Conservation (phyloP, 1,140 invertebrate genomes). For the Macrobrachium rosenbergii region DNA sequence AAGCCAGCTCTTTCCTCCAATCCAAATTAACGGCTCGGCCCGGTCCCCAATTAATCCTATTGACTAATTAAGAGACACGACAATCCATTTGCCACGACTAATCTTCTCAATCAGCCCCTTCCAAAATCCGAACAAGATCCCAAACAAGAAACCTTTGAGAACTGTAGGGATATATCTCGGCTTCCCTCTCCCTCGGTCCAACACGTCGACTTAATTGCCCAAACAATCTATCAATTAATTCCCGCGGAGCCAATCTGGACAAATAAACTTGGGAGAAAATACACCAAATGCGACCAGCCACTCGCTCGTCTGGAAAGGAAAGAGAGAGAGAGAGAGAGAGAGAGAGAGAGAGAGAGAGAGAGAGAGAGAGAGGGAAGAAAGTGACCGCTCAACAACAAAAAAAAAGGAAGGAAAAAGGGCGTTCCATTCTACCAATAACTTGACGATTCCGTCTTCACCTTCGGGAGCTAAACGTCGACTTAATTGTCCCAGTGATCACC, state of each 20-base stretch:
- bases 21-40: too few species aligned
- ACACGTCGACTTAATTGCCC: conserved; percentile 55
- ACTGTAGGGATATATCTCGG: conserved; percentile 6
- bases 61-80: conserved; percentile 17
- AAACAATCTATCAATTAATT: conserved; percentile 57
- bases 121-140: not conserved
- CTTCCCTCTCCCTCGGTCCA: conserved; percentile 24
- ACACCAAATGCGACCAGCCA: conserved; percentile 35
- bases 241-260: conserved; percentile 38
- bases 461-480: conserved; percentile 25
- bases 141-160: conserved; percentile 4
- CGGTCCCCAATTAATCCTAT: conserved; percentile 24
- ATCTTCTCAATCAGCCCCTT: not conserved
- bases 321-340: conserved; percentile 10
- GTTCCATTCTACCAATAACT: conserved; percentile 10
- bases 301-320: conserved; percentile 2
- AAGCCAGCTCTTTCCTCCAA: too few species aligned
- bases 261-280: conserved; percentile 49
- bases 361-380: not conserved
- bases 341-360: conserved; percentile 24
- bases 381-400: not conserved
- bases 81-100: conserved; percentile 14
- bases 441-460: conserved; percentile 3
- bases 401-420: not conserved
- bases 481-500: conserved; percentile 50